Percentiles rank a stretch among this genome's conserved stretches.
Conservation (phyloP, 2,797 vertebrate species). For the Muraenolepis orangiensis region DNA sequence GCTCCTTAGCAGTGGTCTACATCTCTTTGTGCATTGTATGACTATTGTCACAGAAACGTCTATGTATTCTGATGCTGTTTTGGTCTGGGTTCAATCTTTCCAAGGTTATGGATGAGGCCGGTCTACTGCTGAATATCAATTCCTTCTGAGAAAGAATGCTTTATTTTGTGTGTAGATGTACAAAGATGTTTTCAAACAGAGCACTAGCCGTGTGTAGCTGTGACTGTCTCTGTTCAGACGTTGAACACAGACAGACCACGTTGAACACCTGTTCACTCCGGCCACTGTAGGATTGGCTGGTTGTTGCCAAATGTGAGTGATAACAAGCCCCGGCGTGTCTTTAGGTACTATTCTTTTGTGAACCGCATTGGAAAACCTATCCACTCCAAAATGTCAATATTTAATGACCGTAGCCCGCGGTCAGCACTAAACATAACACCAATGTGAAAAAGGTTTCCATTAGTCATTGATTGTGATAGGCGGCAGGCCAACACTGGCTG, state of each 20-base stretch:
- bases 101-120: not conserved
- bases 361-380: not conserved
- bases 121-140: not conserved
- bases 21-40: not conserved
- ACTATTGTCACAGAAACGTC: not conserved
- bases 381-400: not conserved
- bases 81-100: too few relatives aligned
- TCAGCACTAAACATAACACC: too few relatives aligned
- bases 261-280: not conserved
- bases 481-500: not conserved
- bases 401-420: not conserved
- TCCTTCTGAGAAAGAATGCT: not conserved
- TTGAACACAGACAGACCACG: not conserved
- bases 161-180: too few relatives aligned
- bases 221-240: not conserved
- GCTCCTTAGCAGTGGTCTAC: not conserved
- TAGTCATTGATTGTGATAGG: not conserved
- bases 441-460: not conserved
- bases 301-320: not conserved
- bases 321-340: not conserved
- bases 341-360: not conserved
- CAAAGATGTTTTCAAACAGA: too few relatives aligned
- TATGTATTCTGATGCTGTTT: too few relatives aligned
- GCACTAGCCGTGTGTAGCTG: too few relatives aligned
- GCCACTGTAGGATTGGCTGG: not conserved